Evolutionary conservation across 2,797 vertebrate genomes (phyloP), one percentile per base, ranked within the genome.

Genomic region (Sebastes jordani): DNA sequence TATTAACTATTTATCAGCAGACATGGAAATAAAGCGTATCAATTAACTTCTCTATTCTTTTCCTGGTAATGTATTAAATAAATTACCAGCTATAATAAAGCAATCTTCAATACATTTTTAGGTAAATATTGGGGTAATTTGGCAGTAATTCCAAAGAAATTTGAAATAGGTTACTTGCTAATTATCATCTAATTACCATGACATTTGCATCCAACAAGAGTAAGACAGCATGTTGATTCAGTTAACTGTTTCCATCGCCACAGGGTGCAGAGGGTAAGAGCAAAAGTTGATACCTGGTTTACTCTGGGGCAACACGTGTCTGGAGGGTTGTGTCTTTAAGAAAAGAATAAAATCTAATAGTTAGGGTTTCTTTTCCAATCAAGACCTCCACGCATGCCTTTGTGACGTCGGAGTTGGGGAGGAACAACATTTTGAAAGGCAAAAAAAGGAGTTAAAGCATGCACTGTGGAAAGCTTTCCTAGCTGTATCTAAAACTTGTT

Each of bases 211-310:
- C 36, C 36, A 75, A 59, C n/a, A 64, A 49, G 36, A 70, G 18
- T 46, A 64, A 73, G 3, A 78, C 5, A 71, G 2, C 49, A 30
- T 3, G 52, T 14, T 58, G 22, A 71, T 29, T 27, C 4, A 75
- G 23, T 36, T 32, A 30, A 14, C 14, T 56, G 67, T 71, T 60
- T 18, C 32, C 29, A 42, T 67, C 29, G 42, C 13, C 20, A 61
- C 60, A 71, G n/a, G 29, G 20, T 56, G 42, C 10, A 54, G 71
- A 72, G 5, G 6, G 56, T 80, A 52, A 78, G 72, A 87, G 34
- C 23, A 81, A 76, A 80, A 83, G 64, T 59, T 38, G 76, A 91
- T 91, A 91, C 85, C 89, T 94, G 82, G 78, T 86, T 91, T 88
- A 81, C 64, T 85, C 60, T 84, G 83, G 73, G 82, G 71, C 65